Evolutionary conservation across 2,888 invertebrate species (phyloP), one percentile per base, ranked within the genome.

Genomic region (Megamerina dolium): DNA sequence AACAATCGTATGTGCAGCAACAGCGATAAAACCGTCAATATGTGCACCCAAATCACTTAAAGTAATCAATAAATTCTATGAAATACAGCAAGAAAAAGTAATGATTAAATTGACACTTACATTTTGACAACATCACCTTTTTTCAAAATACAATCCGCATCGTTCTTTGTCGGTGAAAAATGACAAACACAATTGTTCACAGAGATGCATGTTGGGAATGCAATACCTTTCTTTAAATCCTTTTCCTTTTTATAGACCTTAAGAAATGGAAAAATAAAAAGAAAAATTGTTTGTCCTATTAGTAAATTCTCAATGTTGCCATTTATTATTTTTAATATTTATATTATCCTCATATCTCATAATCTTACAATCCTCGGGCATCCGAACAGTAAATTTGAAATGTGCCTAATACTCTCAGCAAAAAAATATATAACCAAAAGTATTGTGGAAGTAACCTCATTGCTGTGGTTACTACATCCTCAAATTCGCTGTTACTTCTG

Each of bases 131-230:
- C 76, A 77, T 99, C 97, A 45, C 89, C 94, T 60, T 86, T 83
- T 72, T 92, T 87, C 44, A 97, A 74, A 51, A 80, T 76, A 57
- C 83, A 83, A 73, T 93, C 92, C 13, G 85, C 78, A 75, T 99
- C 99, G 73, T 88, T 91, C 56, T 86, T 85, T 52, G 96, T 83
- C 18, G 99, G 99, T 37, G 97, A 97, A 72, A 86, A 99, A 73
- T 99, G 99, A 73, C 99, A 99, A 71, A 99, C 93, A 75, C 96
- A 96, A 74, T 99, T 96, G 76, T 99, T 99, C 44, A 95, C 87
- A 16, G 96, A 97, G 51, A 99, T 82, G 75, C 97, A 99, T 48
- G 97, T 97, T 42, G 99, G 99, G 74, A 99, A 99, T 30, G 99
- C 96, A 66, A 97, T 91, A 58, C 95, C 96, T 75, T 97, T 97